Evolutionary conservation across 92 coral and sea anemone genomes (phyloP).

Genomic region (Hydrozoanthus gracilis): DNA sequence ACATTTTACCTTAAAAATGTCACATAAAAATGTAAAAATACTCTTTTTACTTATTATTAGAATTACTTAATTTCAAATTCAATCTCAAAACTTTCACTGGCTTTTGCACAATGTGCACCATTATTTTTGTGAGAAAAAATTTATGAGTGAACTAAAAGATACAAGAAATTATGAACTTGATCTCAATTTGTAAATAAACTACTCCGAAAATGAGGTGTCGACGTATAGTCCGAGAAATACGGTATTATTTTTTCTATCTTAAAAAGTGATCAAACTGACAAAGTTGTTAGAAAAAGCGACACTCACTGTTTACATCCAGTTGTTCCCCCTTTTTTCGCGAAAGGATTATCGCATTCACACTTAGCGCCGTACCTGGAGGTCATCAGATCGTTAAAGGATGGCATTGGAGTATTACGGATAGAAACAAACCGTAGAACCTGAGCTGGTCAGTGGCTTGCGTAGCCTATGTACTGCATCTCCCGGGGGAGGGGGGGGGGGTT

Average conservation of each 20-base stretch:
- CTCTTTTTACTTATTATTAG: too few species aligned
- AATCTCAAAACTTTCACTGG: neutral
- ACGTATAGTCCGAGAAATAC: neutral
- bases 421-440: too few species aligned
- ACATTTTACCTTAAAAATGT: too few species aligned
- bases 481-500: too few species aligned
- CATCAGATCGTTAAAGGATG: too few species aligned
- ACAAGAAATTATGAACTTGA: neutral
- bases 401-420: neutral
- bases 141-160: neutral
- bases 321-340: conserved; percentile 57
- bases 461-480: neutral
- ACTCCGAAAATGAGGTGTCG: neutral
- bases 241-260: neutral
- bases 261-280: conserved; percentile 2
- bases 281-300: neutral
- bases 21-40: too few species aligned
- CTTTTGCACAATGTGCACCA: neutral
- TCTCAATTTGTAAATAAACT: too few species aligned
- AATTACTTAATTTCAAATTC: too few species aligned
- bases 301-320: conserved; percentile 78
- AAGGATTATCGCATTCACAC: conserved; percentile 86
- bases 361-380: conserved; percentile 68
- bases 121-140: too few species aligned
- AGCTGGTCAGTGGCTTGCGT: too few species aligned